Base-by-base conservation (phyloP, 2,888 invertebrate species). In the Trachelus stipa region DNA sequence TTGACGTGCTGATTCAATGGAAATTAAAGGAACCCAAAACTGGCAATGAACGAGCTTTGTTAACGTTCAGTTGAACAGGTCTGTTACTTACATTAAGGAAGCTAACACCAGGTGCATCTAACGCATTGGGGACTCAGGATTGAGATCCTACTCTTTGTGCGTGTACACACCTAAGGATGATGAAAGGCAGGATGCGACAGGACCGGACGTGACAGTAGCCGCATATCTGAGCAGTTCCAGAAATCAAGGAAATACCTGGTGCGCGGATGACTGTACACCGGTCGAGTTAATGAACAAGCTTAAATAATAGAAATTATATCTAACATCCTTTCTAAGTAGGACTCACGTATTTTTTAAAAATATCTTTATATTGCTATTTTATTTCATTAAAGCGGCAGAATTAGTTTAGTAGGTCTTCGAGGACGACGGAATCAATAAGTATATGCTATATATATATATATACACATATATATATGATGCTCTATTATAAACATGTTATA, bases 181-280 rank as follows among this genome's bases (percentile, higher is more conserved):
- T 87, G 86, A 88, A 84, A 86, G 85, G 80, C 90, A 90, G 89
- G 89, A 90, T 90, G 86, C 83, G 80, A 80, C 79, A 85, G 84
- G 87, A 89, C 90, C 90, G 90, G 90, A 90, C 83, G 88, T 86
- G 85, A 89, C 85, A 79, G 79, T 73, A 81, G 73, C 77, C 81
- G 90, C 87, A 90, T 90, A 89, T 83, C 84, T 84, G 89, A 90
- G 83, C 87, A 90, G 90, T 90, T 90, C 87, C 87, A 89, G 88
- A 90, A 90, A 90, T 85, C 85, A 88, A 90, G 90, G 90, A 90
- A 90, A 90, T 86, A 87, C 86, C 81, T 79, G 71, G 56, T 56
- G 56, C 56, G 56, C 23, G 6, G 56, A 56, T 56, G 56, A 56
- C 56, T 56, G 56, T 56, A 23, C 56, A 56, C 56, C 56, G 56